These are phyloP conservation scores for Stenopsyche tienmushanensis DNA, from an alignment of 1,140 invertebrate species.

Conservation along the genomic window DNA sequence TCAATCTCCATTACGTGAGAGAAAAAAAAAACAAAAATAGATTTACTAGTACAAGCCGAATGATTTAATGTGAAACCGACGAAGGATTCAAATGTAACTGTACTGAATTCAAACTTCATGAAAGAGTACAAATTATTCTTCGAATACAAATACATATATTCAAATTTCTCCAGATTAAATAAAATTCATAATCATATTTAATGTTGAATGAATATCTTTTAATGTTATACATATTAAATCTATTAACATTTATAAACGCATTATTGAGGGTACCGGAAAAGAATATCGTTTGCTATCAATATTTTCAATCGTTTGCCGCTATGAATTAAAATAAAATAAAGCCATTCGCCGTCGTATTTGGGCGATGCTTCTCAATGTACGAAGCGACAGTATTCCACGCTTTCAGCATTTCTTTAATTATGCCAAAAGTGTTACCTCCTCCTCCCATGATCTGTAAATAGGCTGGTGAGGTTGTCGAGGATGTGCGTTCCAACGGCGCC, in stretches of 20 bases:
- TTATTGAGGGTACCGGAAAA: background rate
- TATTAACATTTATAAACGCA: background rate
- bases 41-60: background rate
- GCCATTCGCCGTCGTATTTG: too few relatives aligned
- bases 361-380: too few relatives aligned
- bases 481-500: too few relatives aligned
- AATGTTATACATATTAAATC: background rate
- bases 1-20: conserved; percentile 25
- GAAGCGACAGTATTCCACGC: too few relatives aligned
- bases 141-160: background rate
- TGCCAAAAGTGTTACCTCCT: too few relatives aligned
- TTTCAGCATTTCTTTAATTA: too few relatives aligned
- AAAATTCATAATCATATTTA: too few relatives aligned
- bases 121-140: background rate
- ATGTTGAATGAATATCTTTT: too few relatives aligned
- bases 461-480: too few relatives aligned
- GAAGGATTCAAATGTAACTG: background rate
- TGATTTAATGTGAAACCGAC: background rate
- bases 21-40: conserved; percentile 16
- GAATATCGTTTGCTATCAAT: background rate
- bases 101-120: background rate
- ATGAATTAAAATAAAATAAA: too few relatives aligned
- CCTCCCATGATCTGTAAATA: too few relatives aligned
- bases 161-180: background rate
- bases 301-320: too few relatives aligned